Evolutionary conservation across 1,140 invertebrate genomes (phyloP), one percentile per base, ranked within the genome.

Genomic region (Philopotamus ludificatus): DNA sequence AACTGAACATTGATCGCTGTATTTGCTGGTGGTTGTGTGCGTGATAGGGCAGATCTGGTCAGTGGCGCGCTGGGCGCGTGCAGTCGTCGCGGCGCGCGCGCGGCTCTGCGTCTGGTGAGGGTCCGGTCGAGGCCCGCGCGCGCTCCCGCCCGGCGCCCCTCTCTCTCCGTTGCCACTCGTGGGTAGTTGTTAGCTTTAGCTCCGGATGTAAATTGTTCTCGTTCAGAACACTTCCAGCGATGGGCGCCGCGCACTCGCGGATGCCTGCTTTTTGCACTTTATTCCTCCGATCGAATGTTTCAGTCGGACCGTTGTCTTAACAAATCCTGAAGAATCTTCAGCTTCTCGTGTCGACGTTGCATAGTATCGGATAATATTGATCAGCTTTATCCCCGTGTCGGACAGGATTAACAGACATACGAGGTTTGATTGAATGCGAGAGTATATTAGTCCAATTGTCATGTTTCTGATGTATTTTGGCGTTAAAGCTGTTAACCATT

Each of bases 181-280:
- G 45, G 64, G 16, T 9, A 25, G 22, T 53, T 16, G 22, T 8
- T 70, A 70, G 68, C 28, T 34, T 70, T 66, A 70, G 68, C 65
- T 70, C 68, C 68, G 68, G 68, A 70, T 70, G n/a, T 70, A 70
- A 70, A 39, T 70, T 65, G 59, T 34, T 65, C 54, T 47, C 63
- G 67, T 69, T 69, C 67, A 69, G 67, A 69, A 69, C 67, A 69
- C 67, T 69, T 69, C 67, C 67, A 69, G 63, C 42, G 53, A 55
- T 62, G 58, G 68, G 68, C 68, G 68, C 68, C 68, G 68, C 68
- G 68, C 68, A 70, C 68, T 70, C 68, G 68, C 68, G 68, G 68
- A 70, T 70, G 68, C 68, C 68, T 64, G 68, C 49, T 61, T 70
- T 70, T 70, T 66, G 59, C 57, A 34, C 28, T n/a, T n/a, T n/a